Evolutionary conservation across 2,113 vertebrate genomes (phyloP).

Genomic region (Ascaphus truei): DNA sequence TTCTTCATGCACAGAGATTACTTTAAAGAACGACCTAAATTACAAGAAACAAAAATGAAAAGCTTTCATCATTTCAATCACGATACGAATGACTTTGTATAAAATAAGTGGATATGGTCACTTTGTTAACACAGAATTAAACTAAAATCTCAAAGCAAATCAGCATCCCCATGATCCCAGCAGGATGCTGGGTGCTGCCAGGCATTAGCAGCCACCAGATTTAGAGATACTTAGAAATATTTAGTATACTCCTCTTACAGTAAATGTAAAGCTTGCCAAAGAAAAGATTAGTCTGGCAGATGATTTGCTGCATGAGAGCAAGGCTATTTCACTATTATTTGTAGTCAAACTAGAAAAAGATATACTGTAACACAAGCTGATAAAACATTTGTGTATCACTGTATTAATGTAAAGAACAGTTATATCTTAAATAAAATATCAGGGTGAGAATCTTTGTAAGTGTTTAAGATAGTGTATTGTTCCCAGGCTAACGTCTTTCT

Average conservation of each 20-base stretch:
- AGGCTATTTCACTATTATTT: constrained; percentile 23
- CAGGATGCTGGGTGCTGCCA: constrained; percentile 2
- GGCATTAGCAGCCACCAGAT: constrained; percentile 26
- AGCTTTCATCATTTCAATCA: constrained; percentile 21
- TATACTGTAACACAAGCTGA: not conserved
- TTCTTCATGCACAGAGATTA: not conserved
- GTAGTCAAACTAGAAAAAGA: not conserved
- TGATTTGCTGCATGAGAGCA: constrained; percentile 5
- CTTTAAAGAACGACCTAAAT: not conserved
- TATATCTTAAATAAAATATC: constrained; percentile 16
- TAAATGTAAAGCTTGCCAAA: constrained; percentile 21
- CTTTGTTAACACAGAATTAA: constrained; percentile 25
- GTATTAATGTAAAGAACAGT: constrained; percentile 4
- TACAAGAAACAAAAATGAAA: not conserved
- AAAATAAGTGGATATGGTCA: constrained; percentile 18
- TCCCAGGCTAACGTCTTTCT: not conserved
- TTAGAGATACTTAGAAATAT: constrained; percentile 34
- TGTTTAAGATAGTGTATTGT: not conserved
- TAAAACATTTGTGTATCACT: constrained; percentile 29
- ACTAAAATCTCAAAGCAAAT: constrained; percentile 25
- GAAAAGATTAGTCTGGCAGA: constrained; percentile 30
- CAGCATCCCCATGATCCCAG: not conserved
- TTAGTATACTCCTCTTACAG: constrained; percentile 24
- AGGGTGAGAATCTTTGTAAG: not conserved
- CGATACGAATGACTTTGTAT: constrained; percentile 2